A percentile compares a stretch with the other conserved stretches of the same genome.
These are phyloP conservation scores for Drosophila kurseongensis DNA, from an alignment of 1,140 invertebrate species.

Conservation along the genomic window DNA sequence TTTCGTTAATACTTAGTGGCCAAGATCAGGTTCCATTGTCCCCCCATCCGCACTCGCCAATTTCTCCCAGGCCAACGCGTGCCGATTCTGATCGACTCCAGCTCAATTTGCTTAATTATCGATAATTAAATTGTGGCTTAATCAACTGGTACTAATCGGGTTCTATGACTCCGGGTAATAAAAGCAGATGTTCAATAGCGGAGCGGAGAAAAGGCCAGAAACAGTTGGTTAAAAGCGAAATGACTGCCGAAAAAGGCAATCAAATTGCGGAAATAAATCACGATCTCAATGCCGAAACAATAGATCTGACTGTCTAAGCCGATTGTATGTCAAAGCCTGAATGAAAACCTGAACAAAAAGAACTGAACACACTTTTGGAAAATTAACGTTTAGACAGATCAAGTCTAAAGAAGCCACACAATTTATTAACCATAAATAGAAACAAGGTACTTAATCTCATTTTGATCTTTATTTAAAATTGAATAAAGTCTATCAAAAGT, in stretches of 20 bases:
- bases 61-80: conserved; percentile 54
- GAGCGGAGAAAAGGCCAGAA: conserved; percentile 19
- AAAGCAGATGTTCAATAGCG: conserved; percentile 17
- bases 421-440: neutral
- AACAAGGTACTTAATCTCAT: neutral
- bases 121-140: conserved; percentile 54
- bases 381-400: conserved; percentile 9
- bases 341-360: conserved; percentile 20
- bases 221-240: conserved; percentile 23
- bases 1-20: conserved; percentile 37
- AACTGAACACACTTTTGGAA: conserved; percentile 14
- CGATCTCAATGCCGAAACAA: conserved; percentile 44
- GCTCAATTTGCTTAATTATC: conserved; percentile 47
- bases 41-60: conserved; percentile 26
- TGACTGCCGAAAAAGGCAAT: conserved; percentile 19
- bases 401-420: conserved; percentile 3
- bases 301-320: conserved; percentile 22
- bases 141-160: conserved; percentile 22
- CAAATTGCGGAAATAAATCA: conserved; percentile 48
- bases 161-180: conserved; percentile 22
- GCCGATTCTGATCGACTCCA: conserved; percentile 33
- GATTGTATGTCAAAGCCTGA: conserved; percentile 37
- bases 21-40: conserved; percentile 52
- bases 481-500: neutral
- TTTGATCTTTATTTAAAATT: neutral